Percentiles rank a stretch among this genome's conserved stretches.
Evolutionary conservation across 2,888 invertebrate genomes (phyloP).

Genomic region (Acanthacorydalis orientalis): DNA sequence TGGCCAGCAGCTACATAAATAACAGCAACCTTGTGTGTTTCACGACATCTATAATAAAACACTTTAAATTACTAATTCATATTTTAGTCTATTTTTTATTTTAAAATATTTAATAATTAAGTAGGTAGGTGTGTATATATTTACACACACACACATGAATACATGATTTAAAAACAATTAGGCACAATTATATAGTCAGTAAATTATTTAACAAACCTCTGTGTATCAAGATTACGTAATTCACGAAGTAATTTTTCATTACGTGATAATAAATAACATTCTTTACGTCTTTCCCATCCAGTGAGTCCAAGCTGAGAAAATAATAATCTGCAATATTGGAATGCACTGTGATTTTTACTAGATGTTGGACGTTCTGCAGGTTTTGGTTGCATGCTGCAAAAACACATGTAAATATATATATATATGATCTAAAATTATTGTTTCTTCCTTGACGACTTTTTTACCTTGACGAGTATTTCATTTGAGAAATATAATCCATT

Average conservation of each 20-base stretch:
- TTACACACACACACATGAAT: background rate
- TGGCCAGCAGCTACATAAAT: constrained; percentile 97
- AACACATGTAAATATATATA: background rate
- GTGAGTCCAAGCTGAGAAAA: constrained; percentile 82
- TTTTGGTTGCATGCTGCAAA: constrained; percentile 4
- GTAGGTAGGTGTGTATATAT: background rate
- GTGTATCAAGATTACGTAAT: constrained; percentile 81
- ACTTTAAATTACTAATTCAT: background rate
- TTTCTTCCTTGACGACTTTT: constrained; percentile 4
- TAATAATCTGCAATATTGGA: constrained; percentile 74
- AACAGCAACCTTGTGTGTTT: constrained; percentile 93
- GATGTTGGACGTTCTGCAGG: constrained; percentile 6
- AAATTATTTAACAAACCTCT: constrained; percentile 31
- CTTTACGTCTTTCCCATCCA: constrained; percentile 73
- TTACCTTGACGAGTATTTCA: constrained; percentile 10
- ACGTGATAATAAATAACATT: constrained; percentile 72
- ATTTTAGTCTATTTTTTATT: constrained; percentile 2
- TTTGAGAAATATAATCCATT: constrained; percentile 43
- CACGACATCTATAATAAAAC: constrained; percentile 49
- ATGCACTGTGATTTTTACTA: constrained; percentile 28
- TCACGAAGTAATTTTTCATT: constrained; percentile 81
- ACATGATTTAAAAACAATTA: background rate
- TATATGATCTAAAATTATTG: background rate
- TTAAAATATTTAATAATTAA: background rate
- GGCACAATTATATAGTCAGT: background rate